Conservation (phyloP, 2,797 vertebrate genomes). For the Miopithecus talapoin region DNA sequence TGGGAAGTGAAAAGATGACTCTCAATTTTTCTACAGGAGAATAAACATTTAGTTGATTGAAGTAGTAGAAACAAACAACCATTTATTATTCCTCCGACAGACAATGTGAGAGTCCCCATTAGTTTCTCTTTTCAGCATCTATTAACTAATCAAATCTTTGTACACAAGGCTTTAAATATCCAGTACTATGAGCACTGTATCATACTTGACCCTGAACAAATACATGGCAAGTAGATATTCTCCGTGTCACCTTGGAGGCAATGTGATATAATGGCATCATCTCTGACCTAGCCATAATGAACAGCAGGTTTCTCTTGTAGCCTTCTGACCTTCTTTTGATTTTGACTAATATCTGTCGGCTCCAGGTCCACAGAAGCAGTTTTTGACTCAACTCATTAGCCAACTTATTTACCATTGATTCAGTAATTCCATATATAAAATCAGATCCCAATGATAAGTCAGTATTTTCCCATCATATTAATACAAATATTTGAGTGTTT, state of each 20-base stretch:
- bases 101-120: neutral
- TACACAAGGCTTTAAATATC: neutral
- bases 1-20: neutral
- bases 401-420: neutral
- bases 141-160: neutral
- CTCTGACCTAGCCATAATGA: neutral
- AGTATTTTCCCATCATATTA: neutral
- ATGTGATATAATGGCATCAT: neutral
- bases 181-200: neutral
- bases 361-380: neutral
- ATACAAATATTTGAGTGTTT: neutral
- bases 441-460: neutral
- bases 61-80: neutral
- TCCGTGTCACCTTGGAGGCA: neutral
- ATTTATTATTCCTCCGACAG: neutral
- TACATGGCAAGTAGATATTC: neutral
- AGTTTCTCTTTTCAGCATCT: neutral
- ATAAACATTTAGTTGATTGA: neutral
- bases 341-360: constrained; percentile 1
- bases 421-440: neutral
- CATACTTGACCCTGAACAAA: constrained; percentile 3
- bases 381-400: neutral
- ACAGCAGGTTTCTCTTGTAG: neutral
- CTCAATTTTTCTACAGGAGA: neutral
- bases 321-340: neutral